Conservation (phyloP, 2,888 invertebrate genomes). For the Entomobrya multifasciata region DNA sequence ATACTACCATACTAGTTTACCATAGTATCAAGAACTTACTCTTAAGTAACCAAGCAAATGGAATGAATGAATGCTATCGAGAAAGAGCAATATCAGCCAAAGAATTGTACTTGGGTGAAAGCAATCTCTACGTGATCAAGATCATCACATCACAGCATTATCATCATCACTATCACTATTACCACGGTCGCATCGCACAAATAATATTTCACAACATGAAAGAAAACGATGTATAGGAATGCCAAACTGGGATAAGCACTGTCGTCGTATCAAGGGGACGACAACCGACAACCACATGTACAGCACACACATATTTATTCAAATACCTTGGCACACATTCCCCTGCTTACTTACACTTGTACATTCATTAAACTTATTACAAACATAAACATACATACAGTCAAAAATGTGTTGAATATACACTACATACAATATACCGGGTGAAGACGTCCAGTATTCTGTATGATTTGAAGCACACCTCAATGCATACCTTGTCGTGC, state of each 20-base stretch:
- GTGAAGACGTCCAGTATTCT: too few relatives aligned
- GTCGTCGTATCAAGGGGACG: constrained; percentile 50
- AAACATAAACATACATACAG: too few relatives aligned
- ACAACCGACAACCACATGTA: constrained; percentile 62
- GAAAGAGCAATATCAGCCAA: constrained; percentile 37
- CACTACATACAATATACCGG: too few relatives aligned
- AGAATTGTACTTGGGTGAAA: constrained; percentile 61
- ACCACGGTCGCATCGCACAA: too few relatives aligned
- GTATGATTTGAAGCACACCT: constrained; percentile 54
- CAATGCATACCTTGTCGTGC: constrained; percentile 49
- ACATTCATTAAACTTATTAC: constrained; percentile 1
- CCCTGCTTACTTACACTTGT: background rate
- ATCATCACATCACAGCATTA: constrained; percentile 64
- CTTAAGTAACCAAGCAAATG: background rate
- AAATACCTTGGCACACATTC: background rate
- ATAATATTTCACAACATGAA: constrained; percentile 66
- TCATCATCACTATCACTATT: too few relatives aligned
- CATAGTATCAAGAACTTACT: background rate
- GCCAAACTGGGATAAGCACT: constrained; percentile 65
- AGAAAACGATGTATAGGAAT: constrained; percentile 58
- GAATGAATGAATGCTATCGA: constrained; percentile 19
- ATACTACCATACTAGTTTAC: background rate
- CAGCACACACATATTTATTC: background rate
- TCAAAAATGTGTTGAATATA: too few relatives aligned
- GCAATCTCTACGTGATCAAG: constrained; percentile 69